Evolutionary conservation across 2,113 vertebrate genomes (phyloP).

Genomic region (Solenodon paradoxus): DNA sequence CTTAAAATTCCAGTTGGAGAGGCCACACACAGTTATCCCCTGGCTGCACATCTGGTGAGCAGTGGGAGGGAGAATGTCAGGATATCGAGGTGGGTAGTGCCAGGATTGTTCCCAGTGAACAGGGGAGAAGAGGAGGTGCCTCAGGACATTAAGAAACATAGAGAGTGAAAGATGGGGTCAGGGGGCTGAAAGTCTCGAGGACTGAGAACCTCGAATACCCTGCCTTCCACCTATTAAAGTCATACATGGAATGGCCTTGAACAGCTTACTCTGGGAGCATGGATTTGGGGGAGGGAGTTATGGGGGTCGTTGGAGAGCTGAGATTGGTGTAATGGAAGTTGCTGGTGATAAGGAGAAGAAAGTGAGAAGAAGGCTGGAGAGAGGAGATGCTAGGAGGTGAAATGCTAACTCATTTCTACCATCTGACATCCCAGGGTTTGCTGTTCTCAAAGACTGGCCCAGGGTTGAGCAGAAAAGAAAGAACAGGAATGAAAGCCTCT

Average conservation of each 20-base stretch:
- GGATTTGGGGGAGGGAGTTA: neutral
- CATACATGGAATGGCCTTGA: too few species aligned
- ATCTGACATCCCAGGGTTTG: neutral
- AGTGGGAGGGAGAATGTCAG: neutral
- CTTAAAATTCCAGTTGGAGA: neutral
- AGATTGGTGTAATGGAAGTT: neutral
- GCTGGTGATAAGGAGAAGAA: neutral
- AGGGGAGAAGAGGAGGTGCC: neutral
- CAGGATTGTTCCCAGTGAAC: too few species aligned
- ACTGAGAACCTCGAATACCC: too few species aligned
- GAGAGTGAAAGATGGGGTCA: too few species aligned
- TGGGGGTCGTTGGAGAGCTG: neutral
- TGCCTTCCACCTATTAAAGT: too few species aligned
- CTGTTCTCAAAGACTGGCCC: neutral
- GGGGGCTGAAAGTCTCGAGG: too few species aligned
- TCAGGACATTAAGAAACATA: too few species aligned
- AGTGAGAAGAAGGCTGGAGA: neutral
- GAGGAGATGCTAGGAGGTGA: neutral
- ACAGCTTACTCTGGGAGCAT: neutral
- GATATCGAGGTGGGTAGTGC: neutral
- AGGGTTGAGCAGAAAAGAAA: neutral
- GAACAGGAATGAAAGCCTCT: neutral
- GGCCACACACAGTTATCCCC: neutral
- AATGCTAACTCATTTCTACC: neutral
- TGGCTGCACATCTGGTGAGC: accelerated